Evolutionary conservation across 2,888 invertebrate genomes (phyloP).

Genomic region (Andrena chrysosceles): DNA sequence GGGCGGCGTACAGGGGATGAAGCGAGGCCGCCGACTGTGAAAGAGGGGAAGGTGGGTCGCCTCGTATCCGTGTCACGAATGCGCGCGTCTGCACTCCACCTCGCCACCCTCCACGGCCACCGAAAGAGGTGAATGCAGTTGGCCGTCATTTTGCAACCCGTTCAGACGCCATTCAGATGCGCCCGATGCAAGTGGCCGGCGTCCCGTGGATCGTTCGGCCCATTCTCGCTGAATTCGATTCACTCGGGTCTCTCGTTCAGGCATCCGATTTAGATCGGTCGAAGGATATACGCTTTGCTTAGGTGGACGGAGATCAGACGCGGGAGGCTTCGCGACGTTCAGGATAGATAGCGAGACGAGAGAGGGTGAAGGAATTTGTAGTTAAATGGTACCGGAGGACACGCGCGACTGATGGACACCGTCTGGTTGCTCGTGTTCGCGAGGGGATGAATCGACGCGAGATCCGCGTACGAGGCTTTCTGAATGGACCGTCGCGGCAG

Average conservation of each 20-base stretch:
- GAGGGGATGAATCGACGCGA: slow-evolving; percentile 18
- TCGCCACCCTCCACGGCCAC: slow-evolving; percentile 69
- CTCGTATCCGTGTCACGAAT: slow-evolving; percentile 81
- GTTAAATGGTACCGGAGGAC: too few species aligned
- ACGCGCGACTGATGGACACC: too few species aligned
- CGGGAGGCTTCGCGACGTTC: too few species aligned
- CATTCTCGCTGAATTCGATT: slow-evolving; percentile 11
- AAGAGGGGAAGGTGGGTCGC: slow-evolving; percentile 63
- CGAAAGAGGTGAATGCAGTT: slow-evolving; percentile 81
- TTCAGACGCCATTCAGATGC: slow-evolving; percentile 83
- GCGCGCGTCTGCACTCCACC: slow-evolving; percentile 79
- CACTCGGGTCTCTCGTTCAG: neutral
- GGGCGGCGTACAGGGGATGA: slow-evolving; percentile 62
- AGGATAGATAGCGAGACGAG: too few species aligned
- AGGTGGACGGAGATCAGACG: neutral
- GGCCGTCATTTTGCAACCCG: slow-evolving; percentile 81
- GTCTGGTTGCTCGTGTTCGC: neutral
- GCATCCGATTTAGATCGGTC: neutral
- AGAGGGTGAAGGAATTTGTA: too few species aligned
- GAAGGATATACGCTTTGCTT: neutral
- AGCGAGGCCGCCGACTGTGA: slow-evolving; percentile 60
- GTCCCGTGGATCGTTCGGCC: slow-evolving; percentile 49
- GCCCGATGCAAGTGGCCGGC: slow-evolving; percentile 76
- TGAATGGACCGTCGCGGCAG: slow-evolving; percentile 31
- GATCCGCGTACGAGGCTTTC: neutral